Conservation (phyloP, 2,797 vertebrate species). For the Spinus olivaceus region DNA sequence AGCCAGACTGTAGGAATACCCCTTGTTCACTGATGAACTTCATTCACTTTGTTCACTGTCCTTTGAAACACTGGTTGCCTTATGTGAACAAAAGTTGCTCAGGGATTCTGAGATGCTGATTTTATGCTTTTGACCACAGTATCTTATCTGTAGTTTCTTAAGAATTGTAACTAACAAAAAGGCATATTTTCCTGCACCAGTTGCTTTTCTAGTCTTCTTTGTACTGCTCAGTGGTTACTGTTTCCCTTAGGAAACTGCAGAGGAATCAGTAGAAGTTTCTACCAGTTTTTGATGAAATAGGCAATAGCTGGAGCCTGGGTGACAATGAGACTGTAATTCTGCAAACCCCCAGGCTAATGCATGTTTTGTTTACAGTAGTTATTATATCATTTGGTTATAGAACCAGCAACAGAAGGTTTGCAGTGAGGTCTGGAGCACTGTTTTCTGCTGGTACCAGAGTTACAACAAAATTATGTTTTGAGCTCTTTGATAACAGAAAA, state of each 20-base stretch:
- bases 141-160: background rate
- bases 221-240: background rate
- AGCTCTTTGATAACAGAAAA: background rate
- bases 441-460: background rate
- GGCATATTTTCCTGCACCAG: background rate
- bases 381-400: background rate
- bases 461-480: background rate
- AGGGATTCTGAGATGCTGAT: background rate
- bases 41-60: background rate
- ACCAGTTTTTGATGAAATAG: background rate
- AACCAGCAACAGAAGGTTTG: background rate
- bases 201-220: background rate
- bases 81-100: background rate
- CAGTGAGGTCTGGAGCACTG: background rate
- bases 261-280: background rate
- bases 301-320: background rate
- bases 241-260: background rate
- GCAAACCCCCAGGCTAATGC: background rate
- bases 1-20: background rate
- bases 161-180: background rate
- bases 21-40: background rate
- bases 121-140: background rate
- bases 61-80: background rate
- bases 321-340: background rate
- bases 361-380: background rate